Base-by-base conservation (phyloP, 2,797 vertebrate species). In the Falco berigora region DNA sequence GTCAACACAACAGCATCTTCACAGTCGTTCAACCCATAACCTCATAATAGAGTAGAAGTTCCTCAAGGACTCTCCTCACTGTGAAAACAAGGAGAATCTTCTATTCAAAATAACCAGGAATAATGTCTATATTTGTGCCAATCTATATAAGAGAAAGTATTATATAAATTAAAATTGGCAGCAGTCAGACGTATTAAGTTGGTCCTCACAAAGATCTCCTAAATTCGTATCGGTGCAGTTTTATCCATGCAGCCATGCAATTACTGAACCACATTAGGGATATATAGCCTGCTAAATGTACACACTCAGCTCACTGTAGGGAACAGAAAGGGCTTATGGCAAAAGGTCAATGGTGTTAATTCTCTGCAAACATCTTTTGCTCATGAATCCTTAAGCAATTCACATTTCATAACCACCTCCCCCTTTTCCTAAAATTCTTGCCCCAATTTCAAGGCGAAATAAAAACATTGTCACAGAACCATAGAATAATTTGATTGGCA, bases 241-340 rank as follows among this genome's bases (percentile, higher is more conserved):
- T 64, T 9, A 46, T 5, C 68, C 55, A 28, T 24, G 50, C 25
- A 84, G 66, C n/a, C 55, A 55, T 5, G 46, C 6, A 50, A 66
- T 14, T 50, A 28, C 30, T 62, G 53, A 72, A 40, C 9, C 1
- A 6, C 18, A 47, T 7, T 12, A 32, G 38, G 66, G n/a, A 69
- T 24, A 28, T 0, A 1, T 1, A 64, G 42, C 19, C 72, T 56
- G 30, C 14, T 40, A 53, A 67, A 27, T 4, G 12, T 4, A 5
- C 36, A 22, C 75, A 53, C 68, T 32, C 46, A 49, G 81, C 68
- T 58, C 63, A 46, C 78, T 47, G 22, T 1, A 34, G 61, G 50
- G 25, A 84, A 38, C 79, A 88, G 2, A 86, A 2, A 86, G 38
- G 53, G n/a, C 38, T 96, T 38, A 61, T 8, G 46, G 38, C 88